Base-by-base conservation (phyloP, 64 coral and sea anemone genomes). In the Montipora capricornis region DNA sequence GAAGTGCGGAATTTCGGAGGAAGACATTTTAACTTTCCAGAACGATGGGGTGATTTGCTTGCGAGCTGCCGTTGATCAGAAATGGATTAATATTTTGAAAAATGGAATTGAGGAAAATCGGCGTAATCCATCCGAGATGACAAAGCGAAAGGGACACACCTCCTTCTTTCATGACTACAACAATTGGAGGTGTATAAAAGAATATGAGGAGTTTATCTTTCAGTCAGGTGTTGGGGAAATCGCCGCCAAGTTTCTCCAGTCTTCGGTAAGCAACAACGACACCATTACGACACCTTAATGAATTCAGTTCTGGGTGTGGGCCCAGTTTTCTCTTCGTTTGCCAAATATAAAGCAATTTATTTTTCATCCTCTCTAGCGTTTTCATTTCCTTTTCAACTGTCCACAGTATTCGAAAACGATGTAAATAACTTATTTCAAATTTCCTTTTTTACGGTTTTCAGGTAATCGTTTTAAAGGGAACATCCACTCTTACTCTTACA, bases 81-180 rank as follows among this genome's bases (percentile, higher is more conserved):
- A 61, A 8, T 90, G 88, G 88, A 64, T 90, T 79, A 60, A 90
- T 49, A 8, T 90, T 0, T 49, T 90, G 75, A 2, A 59, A 20
- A 90, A 46, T 20, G 88, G 88, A 68, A 90, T 90, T 20, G 88
- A 80, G 48, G 13, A 8, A 57, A 90, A 90, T 80, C 53, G 75
- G 5, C 76, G 79, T 57, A 76, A 90, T 16, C 88, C 88, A 49
- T 79, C 88, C 58, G 75, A 79, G 10, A 90, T 62, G 88, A 61
- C 88, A 9, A 90, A 58, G 13, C 76, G 88, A 4, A 90, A 90
- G 51, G 58, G 75, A 0, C 88, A 90, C 88, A 22, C 75, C 57
- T 79, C 88, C 79, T 80, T 80, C 55, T 90, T 90, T 80, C 88
- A 90, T 44, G 88, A 90, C 15, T 80, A 90, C 76, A 17, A 44